Evolutionary conservation across 2,113 vertebrate species (phyloP).

Genomic region (Petroica traversi): DNA sequence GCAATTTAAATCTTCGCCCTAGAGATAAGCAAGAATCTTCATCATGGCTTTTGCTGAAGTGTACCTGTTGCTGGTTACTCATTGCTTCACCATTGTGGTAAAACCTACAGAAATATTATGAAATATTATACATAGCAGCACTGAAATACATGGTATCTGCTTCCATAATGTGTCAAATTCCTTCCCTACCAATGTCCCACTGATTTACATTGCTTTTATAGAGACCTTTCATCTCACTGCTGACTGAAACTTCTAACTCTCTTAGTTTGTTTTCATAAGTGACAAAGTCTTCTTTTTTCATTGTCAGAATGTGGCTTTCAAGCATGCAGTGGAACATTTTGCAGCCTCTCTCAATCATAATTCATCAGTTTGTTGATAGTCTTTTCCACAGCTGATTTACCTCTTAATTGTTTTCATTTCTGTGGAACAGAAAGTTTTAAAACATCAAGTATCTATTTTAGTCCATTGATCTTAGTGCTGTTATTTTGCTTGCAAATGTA

Average conservation of each 20-base stretch:
- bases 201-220: not conserved
- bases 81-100: not conserved
- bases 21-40: not conserved
- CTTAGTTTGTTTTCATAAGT: not conserved
- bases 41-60: accelerated
- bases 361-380: not conserved
- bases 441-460: not conserved
- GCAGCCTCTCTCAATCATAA: not conserved
- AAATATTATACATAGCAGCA: not conserved
- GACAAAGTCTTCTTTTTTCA: not conserved
- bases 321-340: not conserved
- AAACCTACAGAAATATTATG: not conserved
- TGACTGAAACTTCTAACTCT: not conserved
- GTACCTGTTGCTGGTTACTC: not conserved
- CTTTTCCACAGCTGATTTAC: not conserved
- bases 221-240: not conserved
- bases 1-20: not conserved
- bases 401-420: not conserved
- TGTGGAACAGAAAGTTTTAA: slow-evolving; percentile 5
- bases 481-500: not conserved
- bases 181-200: not conserved
- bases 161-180: not conserved
- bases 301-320: not conserved
- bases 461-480: not conserved
- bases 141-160: not conserved